Percentiles rank a stretch among this genome's conserved stretches.
These are phyloP conservation scores for Podocnemis expansa DNA, from an alignment of 2,113 vertebrate species.

Conservation along the genomic window DNA sequence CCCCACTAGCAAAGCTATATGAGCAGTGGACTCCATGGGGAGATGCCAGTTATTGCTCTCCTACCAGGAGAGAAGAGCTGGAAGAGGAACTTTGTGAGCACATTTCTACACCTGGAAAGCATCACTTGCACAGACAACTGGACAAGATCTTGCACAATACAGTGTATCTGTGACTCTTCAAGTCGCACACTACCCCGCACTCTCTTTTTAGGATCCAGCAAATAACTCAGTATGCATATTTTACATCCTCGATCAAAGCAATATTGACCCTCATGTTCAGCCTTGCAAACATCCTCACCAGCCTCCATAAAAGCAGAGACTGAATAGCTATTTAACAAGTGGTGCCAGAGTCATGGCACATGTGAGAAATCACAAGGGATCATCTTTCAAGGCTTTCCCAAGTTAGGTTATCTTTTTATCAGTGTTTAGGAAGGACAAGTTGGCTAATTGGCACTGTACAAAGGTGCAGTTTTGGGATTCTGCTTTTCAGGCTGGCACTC, in stretches of 20 bases:
- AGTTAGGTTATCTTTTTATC: background rate
- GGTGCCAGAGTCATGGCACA: background rate
- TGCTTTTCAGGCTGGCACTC: background rate
- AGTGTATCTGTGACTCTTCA: background rate
- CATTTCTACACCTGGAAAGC: background rate
- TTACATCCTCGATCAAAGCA: background rate
- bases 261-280: background rate
- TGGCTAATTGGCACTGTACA: background rate
- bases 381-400: background rate
- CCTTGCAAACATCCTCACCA: background rate
- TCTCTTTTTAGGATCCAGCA: slow-evolving; percentile 22
- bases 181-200: background rate
- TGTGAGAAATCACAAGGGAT: background rate
- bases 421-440: background rate
- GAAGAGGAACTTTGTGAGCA: background rate
- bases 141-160: slow-evolving; percentile 42
- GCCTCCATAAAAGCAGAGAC: slow-evolving; percentile 6
- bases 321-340: background rate
- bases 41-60: background rate
- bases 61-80: background rate
- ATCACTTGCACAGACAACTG: background rate
- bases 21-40: background rate
- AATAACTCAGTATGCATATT: slow-evolving; percentile 1
- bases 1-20: background rate
- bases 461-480: background rate